phyloP scores from a whole-genome alignment of 2,888 invertebrate genomes.

The Lampropteryx suffumata region DNA sequence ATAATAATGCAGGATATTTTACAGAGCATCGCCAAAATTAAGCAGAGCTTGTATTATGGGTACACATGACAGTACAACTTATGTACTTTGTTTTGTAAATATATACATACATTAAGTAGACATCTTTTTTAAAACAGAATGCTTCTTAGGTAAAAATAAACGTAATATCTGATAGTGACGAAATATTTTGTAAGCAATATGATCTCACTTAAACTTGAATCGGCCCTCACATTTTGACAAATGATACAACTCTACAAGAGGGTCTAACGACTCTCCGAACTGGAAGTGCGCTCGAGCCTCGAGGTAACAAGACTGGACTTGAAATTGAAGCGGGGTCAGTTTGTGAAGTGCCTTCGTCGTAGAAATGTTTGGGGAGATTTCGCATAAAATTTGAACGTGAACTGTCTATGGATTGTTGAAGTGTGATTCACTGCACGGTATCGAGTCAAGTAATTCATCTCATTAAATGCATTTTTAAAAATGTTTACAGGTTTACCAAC shows the following conservation, averaged over 20 bases:
- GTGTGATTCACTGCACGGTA: not conserved
- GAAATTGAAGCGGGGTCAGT: conserved; percentile 20
- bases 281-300: conserved; percentile 20
- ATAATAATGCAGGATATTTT: too few species aligned
- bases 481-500: too few species aligned
- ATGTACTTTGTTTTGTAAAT: too few species aligned
- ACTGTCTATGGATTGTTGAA: not conserved
- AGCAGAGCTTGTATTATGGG: too few species aligned
- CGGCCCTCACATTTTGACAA: conserved; percentile 28
- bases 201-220: conserved; percentile 14
- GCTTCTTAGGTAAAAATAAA: too few species aligned
- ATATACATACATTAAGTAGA: too few species aligned
- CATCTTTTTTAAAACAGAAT: too few species aligned
- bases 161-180: too few species aligned
- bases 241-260: conserved; percentile 32
- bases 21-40: too few species aligned
- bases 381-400: conserved; percentile 7
- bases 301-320: conserved; percentile 23
- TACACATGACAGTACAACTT: too few species aligned
- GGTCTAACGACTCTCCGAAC: conserved; percentile 23
- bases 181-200: not conserved
- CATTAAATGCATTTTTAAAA: too few species aligned
- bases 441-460: too few species aligned
- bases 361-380: conserved; percentile 3
- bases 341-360: conserved; percentile 8